phyloP scores from a whole-genome alignment of 2,797 vertebrate species.

The Phrynocephalus guinanensis region DNA sequence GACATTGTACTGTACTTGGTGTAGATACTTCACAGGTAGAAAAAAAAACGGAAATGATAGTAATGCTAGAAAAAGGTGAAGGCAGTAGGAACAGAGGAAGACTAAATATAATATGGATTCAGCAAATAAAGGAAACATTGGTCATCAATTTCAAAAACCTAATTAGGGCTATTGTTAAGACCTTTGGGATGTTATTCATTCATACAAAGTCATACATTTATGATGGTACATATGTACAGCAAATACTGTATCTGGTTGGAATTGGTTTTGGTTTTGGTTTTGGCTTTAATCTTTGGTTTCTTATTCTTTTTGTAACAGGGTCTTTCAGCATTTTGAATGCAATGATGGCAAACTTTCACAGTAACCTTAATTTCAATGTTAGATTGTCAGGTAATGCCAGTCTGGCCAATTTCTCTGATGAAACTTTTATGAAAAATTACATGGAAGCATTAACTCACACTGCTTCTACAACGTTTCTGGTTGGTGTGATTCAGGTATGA shows the following conservation, averaged over 20 bases:
- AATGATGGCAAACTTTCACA: conserved; percentile 64
- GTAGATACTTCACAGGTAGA: too few relatives aligned
- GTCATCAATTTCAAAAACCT: too few relatives aligned
- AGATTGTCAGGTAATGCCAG: conserved; percentile 52
- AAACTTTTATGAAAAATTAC: conserved; percentile 38
- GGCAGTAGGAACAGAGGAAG: too few relatives aligned
- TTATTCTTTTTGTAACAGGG: conserved; percentile 58
- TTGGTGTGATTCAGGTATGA: conserved; percentile 74
- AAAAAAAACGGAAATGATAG: too few relatives aligned
- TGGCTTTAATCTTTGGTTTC: conserved; percentile 39
- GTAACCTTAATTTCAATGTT: conserved; percentile 58
- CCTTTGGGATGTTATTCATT: too few relatives aligned
- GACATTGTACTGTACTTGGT: not conserved
- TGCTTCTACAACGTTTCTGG: conserved; percentile 68
- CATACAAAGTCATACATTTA: not conserved
- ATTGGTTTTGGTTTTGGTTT: conserved; percentile 7
- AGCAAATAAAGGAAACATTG: too few relatives aligned
- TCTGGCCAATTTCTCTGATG: conserved; percentile 54
- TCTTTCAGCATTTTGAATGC: conserved; percentile 72
- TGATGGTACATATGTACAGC: not conserved
- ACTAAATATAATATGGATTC: too few relatives aligned
- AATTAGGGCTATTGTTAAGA: too few relatives aligned
- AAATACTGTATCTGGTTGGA: not conserved
- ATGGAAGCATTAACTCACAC: conserved; percentile 59
- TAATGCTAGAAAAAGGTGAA: too few relatives aligned